Base-by-base conservation (phyloP, 30 jellyfish, hydroid and myxozoan genomes). In the Cassiopea andromeda region DNA sequence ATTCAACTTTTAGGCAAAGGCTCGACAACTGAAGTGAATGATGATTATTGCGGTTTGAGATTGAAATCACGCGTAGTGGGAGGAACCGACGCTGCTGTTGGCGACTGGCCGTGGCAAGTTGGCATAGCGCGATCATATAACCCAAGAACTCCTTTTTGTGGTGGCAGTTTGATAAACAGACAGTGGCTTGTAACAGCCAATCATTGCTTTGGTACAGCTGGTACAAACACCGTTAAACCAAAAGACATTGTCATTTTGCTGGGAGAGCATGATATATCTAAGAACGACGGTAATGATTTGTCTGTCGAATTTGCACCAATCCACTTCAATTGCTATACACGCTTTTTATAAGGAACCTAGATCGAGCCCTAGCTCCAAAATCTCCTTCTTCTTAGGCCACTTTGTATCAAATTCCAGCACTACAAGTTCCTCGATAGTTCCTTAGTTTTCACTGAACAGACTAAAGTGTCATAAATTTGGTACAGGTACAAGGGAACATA, bases 71-170 rank as follows among this genome's bases (percentile, higher is more conserved):
- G 79, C 48, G 91, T 83, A 8, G 91, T 83, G 13, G 91, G 91
- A 10, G 91, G 91, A 13, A 50, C n/a, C 17, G 91, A 48, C 43
- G 75, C 91, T 50, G 91, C 91, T 1, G 76, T 38, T 18, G 91
- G 91, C 67, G 91, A 83, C 76, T 83, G 91, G 91, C 91, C 91
- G 0, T 83, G 91, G 91, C 84, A 69, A 49, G 91, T 83, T 15
- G 91, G 91, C 84, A 84, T 83, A 43, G 85, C 84, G 17, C 48
- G 66, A 38, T 64, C 68, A 43, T 50, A 67, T 54, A 54, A 54
- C 12, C 64, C 64, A 54, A 54, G 12, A 17, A 69, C 43, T 2
- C 64, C 75, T 10, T 83, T 83, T 70, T 83, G 91, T 64, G 91
- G 91, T 46, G 91, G 91, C 16, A 68, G 76, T 6, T 54, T 83